A percentile compares a stretch with the other conserved stretches of the same genome.
phyloP scores from a whole-genome alignment of 1,140 invertebrate genomes.

The Cotesia glomerata region DNA sequence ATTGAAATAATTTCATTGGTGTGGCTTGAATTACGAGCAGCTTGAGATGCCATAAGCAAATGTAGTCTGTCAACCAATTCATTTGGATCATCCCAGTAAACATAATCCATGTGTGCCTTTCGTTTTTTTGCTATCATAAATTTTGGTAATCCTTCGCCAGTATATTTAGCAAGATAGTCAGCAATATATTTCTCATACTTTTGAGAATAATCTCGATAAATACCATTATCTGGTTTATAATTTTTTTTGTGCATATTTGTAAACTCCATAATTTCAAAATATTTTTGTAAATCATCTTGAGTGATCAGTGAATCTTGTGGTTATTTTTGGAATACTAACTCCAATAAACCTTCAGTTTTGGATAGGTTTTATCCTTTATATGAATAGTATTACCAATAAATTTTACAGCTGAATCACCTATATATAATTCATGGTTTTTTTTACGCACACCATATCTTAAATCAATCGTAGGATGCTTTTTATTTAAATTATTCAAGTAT shows the following conservation, averaged over 20 bases:
- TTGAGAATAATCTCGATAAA: neutral
- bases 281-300: slow-evolving; percentile 5
- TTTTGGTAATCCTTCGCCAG: neutral
- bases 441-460: neutral
- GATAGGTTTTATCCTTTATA: too few relatives aligned
- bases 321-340: slow-evolving; percentile 15
- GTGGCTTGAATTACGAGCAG: neutral
- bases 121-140: neutral
- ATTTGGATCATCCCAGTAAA: slow-evolving; percentile 14
- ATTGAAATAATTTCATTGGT: slow-evolving; percentile 15
- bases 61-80: neutral
- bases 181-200: neutral
- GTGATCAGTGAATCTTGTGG: neutral
- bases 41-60: slow-evolving; percentile 11
- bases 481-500: too few relatives aligned
- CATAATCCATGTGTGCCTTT: neutral
- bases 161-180: neutral
- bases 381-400: neutral
- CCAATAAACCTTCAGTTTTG: neutral
- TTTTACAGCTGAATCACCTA: slow-evolving; percentile 11
- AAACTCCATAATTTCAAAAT: neutral
- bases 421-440: slow-evolving; percentile 12
- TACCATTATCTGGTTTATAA: neutral
- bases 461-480: too few relatives aligned
- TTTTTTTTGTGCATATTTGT: slow-evolving; percentile 13